Base-by-base conservation (phyloP, 2,113 vertebrate species). In the Caranx melampygus region DNA sequence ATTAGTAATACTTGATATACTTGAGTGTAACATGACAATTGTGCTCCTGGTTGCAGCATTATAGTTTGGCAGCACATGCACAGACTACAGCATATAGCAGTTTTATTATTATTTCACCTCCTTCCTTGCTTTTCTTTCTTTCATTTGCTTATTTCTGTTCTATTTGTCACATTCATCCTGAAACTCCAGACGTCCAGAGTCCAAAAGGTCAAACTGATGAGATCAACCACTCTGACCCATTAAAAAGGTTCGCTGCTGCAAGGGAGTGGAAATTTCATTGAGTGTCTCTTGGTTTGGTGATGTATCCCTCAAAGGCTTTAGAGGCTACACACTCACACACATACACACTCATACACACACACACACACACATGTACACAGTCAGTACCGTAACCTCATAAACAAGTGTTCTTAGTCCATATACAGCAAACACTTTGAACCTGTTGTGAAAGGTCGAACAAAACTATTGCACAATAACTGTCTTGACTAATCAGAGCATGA, bases 51-150 rank as follows among this genome's bases (percentile, higher is more conserved):
- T 92, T 91, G 92, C 91, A 93, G 88, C 90, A 89, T 89, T 89
- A 90, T 88, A 88, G 74, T 90, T 92, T 88, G 84, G 83, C 92
- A 91, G 91, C 91, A 92, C 94, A 94, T 94, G 94, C 93, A 94
- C 91, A 90, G 83, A 92, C 89, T 92, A 91, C 78, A 84, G 88
- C 81, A 63, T 87, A 89, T 79, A 85, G 71, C 81, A 63, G 82
- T 76, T 88, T 77, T 77, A 15, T 54, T 73, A 55, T 64, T 45
- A 20, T 3, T 0, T 75, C 42, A 64, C 68, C 75, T 76, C 79
- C 81, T 65, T 31, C 77, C 37, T 42, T 83, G 68, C 71, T 40
- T 75, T 16, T 55, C 18, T 64, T 64, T 51, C 6, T 33, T n/a
- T 67, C 49, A 51, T 58, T 49, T 34, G 42, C 51, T 26, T 72